phyloP scores from a whole-genome alignment of 1,140 invertebrate genomes.

The Pseudomyrmex cubaensis region DNA sequence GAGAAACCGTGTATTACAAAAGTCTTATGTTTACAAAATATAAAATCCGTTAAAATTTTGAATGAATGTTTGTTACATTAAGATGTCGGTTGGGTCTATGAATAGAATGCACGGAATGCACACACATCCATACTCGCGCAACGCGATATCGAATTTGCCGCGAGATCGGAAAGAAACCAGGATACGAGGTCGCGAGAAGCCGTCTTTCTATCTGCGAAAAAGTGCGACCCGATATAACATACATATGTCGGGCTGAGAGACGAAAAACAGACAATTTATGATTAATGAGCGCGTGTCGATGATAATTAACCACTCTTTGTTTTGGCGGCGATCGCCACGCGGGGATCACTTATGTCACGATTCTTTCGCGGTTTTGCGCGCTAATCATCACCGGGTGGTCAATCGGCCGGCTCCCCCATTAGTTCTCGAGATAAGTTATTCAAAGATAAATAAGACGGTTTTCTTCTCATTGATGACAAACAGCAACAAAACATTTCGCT shows the following conservation, averaged over 20 bases:
- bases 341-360: background rate
- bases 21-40: background rate
- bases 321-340: conserved; percentile 14
- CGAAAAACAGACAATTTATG: conserved; percentile 42
- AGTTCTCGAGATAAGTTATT: conserved; percentile 4
- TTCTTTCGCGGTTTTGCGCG: conserved; percentile 34
- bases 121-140: conserved; percentile 14
- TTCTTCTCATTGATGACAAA: conserved; percentile 17
- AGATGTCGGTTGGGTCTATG: background rate
- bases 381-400: background rate
- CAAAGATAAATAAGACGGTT: conserved; percentile 1
- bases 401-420: background rate
- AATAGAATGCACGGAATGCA: background rate
- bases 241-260: conserved; percentile 24
- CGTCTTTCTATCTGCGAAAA: conserved; percentile 50
- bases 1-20: background rate
- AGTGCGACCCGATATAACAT: conserved; percentile 31
- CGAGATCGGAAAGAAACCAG: conserved; percentile 68
- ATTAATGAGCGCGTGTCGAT: too few relatives aligned
- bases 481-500: background rate
- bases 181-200: conserved; percentile 70
- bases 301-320: conserved; percentile 30
- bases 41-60: background rate
- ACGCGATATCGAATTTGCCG: conserved; percentile 58
- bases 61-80: background rate